A percentile compares a stretch with the other conserved stretches of the same genome.
phyloP scores from a whole-genome alignment of 2,797 vertebrate genomes.

The Gadopsis bispinosus region DNA sequence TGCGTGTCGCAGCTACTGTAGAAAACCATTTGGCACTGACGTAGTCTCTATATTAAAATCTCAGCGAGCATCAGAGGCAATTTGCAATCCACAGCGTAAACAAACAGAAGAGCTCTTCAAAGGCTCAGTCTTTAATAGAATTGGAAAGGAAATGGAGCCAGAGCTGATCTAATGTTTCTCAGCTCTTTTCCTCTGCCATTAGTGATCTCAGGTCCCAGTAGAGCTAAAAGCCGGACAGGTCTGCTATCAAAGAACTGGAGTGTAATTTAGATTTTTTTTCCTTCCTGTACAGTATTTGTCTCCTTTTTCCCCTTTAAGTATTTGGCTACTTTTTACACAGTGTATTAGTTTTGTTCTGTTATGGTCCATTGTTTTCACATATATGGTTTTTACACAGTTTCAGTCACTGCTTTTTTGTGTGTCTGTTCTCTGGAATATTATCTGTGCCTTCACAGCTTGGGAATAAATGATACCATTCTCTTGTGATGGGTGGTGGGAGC shows the following conservation, averaged over 20 bases:
- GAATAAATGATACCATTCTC: conserved; percentile 11
- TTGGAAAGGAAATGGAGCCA: conserved; percentile 78
- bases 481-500: conserved; percentile 8
- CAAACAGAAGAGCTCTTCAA: conserved; percentile 79
- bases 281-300: conserved; percentile 1
- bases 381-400: neutral
- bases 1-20: conserved; percentile 39
- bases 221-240: conserved; percentile 52
- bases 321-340: neutral
- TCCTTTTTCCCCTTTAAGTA: neutral
- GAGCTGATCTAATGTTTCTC: conserved; percentile 66
- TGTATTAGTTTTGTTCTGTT: conserved; percentile 5
- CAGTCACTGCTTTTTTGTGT: neutral
- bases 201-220: conserved; percentile 65
- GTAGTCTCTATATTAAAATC: conserved; percentile 68
- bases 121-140: conserved; percentile 70
- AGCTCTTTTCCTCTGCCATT: conserved; percentile 66
- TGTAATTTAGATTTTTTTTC: conserved; percentile 4
- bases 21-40: conserved; percentile 55
- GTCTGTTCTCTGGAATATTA: conserved; percentile 19
- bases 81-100: conserved; percentile 71
- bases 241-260: conserved; percentile 45
- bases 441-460: conserved; percentile 5
- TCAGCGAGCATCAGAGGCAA: conserved; percentile 63
- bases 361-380: neutral